phyloP scores from a whole-genome alignment of 2,797 vertebrate species.

The Myotis daubentonii region DNA sequence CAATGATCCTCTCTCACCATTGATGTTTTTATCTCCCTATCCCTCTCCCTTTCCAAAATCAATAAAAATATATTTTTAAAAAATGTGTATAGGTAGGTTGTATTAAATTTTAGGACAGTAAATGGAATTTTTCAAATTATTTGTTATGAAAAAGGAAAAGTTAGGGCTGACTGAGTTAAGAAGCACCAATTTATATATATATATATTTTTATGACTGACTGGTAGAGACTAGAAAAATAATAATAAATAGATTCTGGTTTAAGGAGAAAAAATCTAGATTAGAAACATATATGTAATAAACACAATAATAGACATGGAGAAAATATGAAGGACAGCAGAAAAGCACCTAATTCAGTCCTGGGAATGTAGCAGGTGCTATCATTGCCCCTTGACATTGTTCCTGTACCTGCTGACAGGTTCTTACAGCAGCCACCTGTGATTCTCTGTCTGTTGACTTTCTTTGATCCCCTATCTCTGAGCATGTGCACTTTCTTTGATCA shows the following conservation, averaged over 20 bases:
- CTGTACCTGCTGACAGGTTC: background rate
- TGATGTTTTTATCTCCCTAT: too few species aligned
- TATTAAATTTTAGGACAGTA: background rate
- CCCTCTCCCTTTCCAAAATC: too few species aligned
- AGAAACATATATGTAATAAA: background rate
- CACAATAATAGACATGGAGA: background rate
- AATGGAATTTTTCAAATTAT: constrained; percentile 12
- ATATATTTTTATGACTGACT: background rate
- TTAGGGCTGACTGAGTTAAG: background rate
- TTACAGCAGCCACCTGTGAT: background rate
- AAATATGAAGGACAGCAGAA: background rate
- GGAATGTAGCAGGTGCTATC: too few species aligned
- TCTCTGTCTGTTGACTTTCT: background rate
- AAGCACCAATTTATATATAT: background rate
- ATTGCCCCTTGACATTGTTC: background rate
- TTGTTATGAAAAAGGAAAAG: background rate
- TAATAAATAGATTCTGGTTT: constrained; percentile 4
- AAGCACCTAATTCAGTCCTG: background rate
- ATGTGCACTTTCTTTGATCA: background rate
- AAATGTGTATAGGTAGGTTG: background rate
- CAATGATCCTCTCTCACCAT: too few species aligned
- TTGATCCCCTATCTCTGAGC: background rate
- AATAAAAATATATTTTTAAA: too few species aligned
- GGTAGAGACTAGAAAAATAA: background rate
- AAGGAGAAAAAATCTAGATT: background rate